These are phyloP conservation scores for Julus scanicus DNA, from an alignment of 2,888 invertebrate genomes.

Conservation along the genomic window DNA sequence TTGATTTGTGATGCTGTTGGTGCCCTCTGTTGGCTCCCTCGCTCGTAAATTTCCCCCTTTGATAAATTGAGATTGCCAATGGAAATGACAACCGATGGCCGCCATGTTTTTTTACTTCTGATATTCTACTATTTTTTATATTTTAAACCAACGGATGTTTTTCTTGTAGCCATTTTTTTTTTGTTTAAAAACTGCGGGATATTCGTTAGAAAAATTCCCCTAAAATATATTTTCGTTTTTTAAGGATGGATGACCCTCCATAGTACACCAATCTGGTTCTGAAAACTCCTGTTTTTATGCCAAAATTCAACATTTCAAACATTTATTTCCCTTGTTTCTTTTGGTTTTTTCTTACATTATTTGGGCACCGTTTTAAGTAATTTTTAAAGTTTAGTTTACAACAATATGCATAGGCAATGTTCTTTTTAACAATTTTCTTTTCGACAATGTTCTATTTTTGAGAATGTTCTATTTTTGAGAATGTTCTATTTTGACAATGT, in stretches of 20 bases:
- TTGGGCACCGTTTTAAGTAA: too few relatives aligned
- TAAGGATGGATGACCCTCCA: constrained; percentile 8
- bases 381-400: too few relatives aligned
- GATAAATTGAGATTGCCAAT: constrained; percentile 29
- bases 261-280: constrained; percentile 5
- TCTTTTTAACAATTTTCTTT: too few relatives aligned
- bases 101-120: not conserved
- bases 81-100: constrained; percentile 35
- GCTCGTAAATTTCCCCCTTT: not conserved
- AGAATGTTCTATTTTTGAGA: too few relatives aligned
- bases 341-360: too few relatives aligned
- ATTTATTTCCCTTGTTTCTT: not conserved
- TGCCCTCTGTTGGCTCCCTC: constrained; percentile 13
- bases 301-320: too few relatives aligned
- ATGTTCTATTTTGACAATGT: too few relatives aligned
- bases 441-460: too few relatives aligned
- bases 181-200: not conserved
- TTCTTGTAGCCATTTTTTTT: not conserved
- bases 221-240: constrained; percentile 12
- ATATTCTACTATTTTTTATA: not conserved
- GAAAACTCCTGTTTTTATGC: not conserved
- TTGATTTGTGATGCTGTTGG: not conserved
- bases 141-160: not conserved
- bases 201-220: not conserved
- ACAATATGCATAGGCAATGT: too few relatives aligned